Percentiles rank a stretch among this genome's conserved stretches.
These are phyloP conservation scores for Drosophila ogumai DNA, from an alignment of 1,140 invertebrate species.

Conservation along the genomic window DNA sequence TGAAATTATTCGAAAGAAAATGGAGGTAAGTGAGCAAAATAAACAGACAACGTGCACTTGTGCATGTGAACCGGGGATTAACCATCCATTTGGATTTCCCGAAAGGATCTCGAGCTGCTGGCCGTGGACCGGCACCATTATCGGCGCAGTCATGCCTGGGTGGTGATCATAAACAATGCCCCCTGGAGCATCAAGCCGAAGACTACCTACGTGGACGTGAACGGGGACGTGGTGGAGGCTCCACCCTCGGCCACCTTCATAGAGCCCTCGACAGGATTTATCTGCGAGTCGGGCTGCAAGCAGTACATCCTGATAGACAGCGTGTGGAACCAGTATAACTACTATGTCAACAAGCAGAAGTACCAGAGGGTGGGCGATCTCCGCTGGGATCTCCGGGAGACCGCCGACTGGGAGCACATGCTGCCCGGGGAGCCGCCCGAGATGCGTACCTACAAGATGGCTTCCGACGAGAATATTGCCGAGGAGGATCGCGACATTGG, in stretches of 20 bases:
- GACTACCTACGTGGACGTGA: conserved; percentile 60
- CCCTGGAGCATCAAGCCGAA: conserved; percentile 76
- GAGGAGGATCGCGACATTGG: conserved; percentile 75
- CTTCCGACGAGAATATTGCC: conserved; percentile 83
- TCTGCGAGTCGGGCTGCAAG: conserved; percentile 86
- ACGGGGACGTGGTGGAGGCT: conserved; percentile 66
- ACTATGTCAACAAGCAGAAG: conserved; percentile 89
- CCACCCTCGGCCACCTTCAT: conserved; percentile 89
- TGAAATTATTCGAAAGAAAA: conserved; percentile 53
- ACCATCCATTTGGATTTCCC: neutral
- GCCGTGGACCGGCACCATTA: conserved; percentile 90
- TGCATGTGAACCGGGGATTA: conserved; percentile 8
- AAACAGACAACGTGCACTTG: conserved; percentile 2
- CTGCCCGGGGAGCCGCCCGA: conserved; percentile 88
- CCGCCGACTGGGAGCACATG: conserved; percentile 89
- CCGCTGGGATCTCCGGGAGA: conserved; percentile 87
- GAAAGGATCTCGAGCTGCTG: conserved; percentile 89
- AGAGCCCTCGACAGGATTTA: conserved; percentile 91
- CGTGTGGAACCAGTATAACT: conserved; percentile 95
- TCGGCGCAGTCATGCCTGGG: conserved; percentile 93
- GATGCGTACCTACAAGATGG: conserved; percentile 76
- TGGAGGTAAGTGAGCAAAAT: conserved; percentile 45
- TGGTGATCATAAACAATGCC: conserved; percentile 88
- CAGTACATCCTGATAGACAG: conserved; percentile 92
- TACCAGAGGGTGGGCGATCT: conserved; percentile 86